These are phyloP conservation scores for Cotesia congregata DNA, from an alignment of 2,888 invertebrate genomes.

Conservation along the genomic window DNA sequence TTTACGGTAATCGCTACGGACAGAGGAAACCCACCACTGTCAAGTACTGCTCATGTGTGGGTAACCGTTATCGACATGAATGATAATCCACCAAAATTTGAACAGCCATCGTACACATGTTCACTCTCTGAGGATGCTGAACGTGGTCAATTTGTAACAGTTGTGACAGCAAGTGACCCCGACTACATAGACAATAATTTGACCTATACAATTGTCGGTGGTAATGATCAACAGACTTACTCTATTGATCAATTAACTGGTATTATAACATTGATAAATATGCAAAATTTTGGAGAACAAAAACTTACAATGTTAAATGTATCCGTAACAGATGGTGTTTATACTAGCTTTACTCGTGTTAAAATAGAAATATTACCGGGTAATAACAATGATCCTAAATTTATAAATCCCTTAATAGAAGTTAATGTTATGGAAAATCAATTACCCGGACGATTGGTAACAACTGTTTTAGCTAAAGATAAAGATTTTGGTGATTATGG, in stretches of 20 bases:
- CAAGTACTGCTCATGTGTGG: slow-evolving; percentile 87
- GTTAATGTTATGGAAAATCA: slow-evolving; percentile 87
- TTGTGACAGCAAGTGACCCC: slow-evolving; percentile 90
- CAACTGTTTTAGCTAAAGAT: slow-evolving; percentile 83
- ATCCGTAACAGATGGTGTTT: slow-evolving; percentile 95
- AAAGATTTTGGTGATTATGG: slow-evolving; percentile 86
- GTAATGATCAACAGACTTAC: slow-evolving; percentile 84
- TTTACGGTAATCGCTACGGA: slow-evolving; percentile 87
- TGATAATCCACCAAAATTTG: slow-evolving; percentile 90
- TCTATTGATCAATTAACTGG: slow-evolving; percentile 76
- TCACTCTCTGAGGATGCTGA: slow-evolving; percentile 85
- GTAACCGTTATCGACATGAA: slow-evolving; percentile 90
- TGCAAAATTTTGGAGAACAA: slow-evolving; percentile 80
- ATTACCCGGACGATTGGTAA: slow-evolving; percentile 81
- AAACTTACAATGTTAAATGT: slow-evolving; percentile 84
- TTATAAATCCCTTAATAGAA: slow-evolving; percentile 83
- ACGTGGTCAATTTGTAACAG: slow-evolving; percentile 89
- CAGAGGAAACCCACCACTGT: slow-evolving; percentile 85
- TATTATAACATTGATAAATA: slow-evolving; percentile 80
- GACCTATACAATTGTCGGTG: slow-evolving; percentile 85
- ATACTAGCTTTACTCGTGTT: slow-evolving; percentile 88
- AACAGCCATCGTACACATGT: slow-evolving; percentile 84
- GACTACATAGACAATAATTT: slow-evolving; percentile 86
- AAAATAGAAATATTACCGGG: slow-evolving; percentile 84
- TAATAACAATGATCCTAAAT: slow-evolving; percentile 85